A percentile compares a stretch with the other conserved stretches of the same genome.
These are phyloP conservation scores for Oncorhynchus masou DNA, from an alignment of 2,113 vertebrate species.

Conservation along the genomic window DNA sequence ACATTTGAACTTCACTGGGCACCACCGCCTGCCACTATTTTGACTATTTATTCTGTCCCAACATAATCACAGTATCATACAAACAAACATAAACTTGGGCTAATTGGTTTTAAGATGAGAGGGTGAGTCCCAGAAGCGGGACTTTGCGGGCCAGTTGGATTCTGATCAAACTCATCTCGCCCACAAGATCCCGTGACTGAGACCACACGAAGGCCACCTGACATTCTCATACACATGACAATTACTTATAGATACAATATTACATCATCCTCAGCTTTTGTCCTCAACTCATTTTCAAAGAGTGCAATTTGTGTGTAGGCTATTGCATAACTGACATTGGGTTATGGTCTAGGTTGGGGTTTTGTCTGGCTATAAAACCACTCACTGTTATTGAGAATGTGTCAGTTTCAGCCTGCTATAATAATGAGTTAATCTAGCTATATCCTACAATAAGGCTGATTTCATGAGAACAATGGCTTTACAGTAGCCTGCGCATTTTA, in stretches of 20 bases:
- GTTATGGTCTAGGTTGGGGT: too few relatives aligned
- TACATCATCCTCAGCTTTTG: background rate
- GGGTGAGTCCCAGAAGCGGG: constrained; percentile 85
- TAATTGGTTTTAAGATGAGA: constrained; percentile 8
- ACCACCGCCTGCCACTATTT: background rate
- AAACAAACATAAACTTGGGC: background rate
- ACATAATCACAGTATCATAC: background rate
- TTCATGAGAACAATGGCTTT: too few relatives aligned
- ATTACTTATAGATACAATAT: background rate
- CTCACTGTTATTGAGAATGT: too few relatives aligned
- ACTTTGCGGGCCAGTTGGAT: constrained; percentile 96
- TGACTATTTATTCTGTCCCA: background rate
- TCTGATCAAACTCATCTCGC: constrained; percentile 86
- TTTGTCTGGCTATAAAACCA: too few relatives aligned
- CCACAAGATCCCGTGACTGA: constrained; percentile 89
- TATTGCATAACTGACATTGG: too few relatives aligned
- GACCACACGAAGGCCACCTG: constrained; percentile 69
- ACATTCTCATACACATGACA: background rate
- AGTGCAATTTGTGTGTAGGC: too few relatives aligned
- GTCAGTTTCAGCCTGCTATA: too few relatives aligned
- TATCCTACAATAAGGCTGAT: too few relatives aligned
- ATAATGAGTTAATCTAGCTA: too few relatives aligned
- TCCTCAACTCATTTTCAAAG: too few relatives aligned
- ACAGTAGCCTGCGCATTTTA: too few relatives aligned
- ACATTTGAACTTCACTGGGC: constrained; percentile 1